These are phyloP conservation scores for Oconnorella tubifera DNA, from an alignment of 2,888 invertebrate species.

Conservation along the genomic window DNA sequence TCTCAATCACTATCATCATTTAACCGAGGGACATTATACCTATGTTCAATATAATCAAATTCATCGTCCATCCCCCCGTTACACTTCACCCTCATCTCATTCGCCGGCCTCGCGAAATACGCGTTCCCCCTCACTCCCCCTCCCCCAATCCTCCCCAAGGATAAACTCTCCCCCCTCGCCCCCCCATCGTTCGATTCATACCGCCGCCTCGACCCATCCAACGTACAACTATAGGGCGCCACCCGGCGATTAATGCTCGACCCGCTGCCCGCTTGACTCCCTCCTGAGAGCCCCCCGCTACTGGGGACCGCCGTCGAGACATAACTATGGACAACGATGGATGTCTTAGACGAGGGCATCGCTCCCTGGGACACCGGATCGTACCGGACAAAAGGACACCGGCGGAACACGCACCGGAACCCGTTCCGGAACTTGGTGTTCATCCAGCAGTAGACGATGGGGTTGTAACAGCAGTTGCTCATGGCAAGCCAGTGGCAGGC, in stretches of 20 bases:
- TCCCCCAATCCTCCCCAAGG: too few species aligned
- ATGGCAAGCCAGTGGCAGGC: constrained; percentile 50
- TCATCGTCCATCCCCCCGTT: too few species aligned
- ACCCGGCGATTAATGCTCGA: background rate
- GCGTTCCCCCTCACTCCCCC: background rate
- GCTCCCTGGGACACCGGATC: background rate
- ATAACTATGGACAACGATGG: background rate
- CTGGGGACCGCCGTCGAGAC: too few species aligned
- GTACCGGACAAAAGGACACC: constrained; percentile 20
- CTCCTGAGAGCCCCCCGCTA: constrained; percentile 1
- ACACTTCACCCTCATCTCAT: too few species aligned
- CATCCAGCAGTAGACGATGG: constrained; percentile 54
- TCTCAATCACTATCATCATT: background rate
- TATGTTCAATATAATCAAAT: background rate
- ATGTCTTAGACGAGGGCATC: background rate
- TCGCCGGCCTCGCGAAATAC: background rate
- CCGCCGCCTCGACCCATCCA: too few species aligned
- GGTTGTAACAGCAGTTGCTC: constrained; percentile 53
- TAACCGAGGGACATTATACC: background rate
- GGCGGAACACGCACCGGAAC: constrained; percentile 36
- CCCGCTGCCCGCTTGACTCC: background rate
- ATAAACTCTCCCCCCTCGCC: too few species aligned
- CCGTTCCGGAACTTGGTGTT: constrained; percentile 47
- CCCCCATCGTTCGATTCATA: too few species aligned
- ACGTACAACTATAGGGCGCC: background rate